Base-by-base conservation (phyloP, 2,888 invertebrate genomes). In the Luperina nickerlii region DNA sequence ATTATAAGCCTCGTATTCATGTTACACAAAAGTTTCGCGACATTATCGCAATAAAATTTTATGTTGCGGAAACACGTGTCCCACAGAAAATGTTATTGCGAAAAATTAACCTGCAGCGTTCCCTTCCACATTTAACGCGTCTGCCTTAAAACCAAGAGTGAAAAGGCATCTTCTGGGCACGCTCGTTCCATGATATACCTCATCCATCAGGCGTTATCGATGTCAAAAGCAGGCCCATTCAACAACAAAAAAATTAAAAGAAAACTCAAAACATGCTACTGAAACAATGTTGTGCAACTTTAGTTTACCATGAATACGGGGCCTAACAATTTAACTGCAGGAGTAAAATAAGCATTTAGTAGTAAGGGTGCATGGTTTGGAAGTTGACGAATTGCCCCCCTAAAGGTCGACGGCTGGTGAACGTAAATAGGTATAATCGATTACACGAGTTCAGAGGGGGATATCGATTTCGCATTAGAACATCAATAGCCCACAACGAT, bases 381-480 rank as follows among this genome's bases (percentile, higher is more conserved):
- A 32, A n/a, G 15, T 54, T 54, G 32, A 45, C 13, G n/a, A 70
- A 80, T 45, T 20, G 18, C 68, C 68, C 13, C 27, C 18, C 27
- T 8, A 9, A 63, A 54, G 62, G 32, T 20, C n/a, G 20, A 54
- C 7, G n/a, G 54, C 8, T 27, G 18, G n/a, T 13, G 6, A 27
- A 48, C 27, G 48, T 13, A 48, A 38, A 54, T 70, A 54, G n/a
- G 8, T n/a, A 27, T 32, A 42, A 78, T 82, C 27, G 79, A 38
- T 27, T 24, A 38, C 54, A 73, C 20, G 20, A 6, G 32, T 24
- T 18, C 7, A 8, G 51, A 45, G 57, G n/a, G 9, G n/a, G 24
- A 24, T 78, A 62, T 72, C 15, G 48, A 62, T 78, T 81, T 51
- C 24, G 20, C 13, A 67, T 79, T 45, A 66, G 48, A 60, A 8